Evolutionary conservation across 2,113 vertebrate species (phyloP).

Genomic region (Tragelaphus scriptus): DNA sequence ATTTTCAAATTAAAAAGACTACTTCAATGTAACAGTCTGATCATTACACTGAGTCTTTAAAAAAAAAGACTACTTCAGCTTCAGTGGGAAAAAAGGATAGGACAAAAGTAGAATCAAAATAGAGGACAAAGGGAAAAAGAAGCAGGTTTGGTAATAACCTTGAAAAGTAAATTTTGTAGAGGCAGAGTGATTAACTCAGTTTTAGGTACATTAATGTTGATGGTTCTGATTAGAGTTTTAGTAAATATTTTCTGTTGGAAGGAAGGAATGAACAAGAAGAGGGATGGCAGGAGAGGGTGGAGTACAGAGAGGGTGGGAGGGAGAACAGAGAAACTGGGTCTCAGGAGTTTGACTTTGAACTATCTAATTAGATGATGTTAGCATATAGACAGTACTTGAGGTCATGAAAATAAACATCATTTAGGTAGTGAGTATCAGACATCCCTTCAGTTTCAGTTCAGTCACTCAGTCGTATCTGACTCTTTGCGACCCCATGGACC

Average conservation of each 20-base stretch:
- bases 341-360: background rate
- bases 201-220: background rate
- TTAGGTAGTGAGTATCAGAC: background rate
- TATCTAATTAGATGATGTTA: background rate
- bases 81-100: background rate
- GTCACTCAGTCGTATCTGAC: accelerated
- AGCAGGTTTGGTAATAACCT: background rate
- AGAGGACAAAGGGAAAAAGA: background rate
- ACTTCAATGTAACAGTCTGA: background rate
- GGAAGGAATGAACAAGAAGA: background rate
- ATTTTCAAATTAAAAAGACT: background rate
- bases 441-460: background rate
- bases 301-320: background rate
- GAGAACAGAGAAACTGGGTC: background rate
- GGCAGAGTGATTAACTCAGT: background rate
- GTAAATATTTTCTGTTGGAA: background rate
- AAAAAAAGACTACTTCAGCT: background rate
- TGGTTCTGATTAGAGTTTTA: background rate
- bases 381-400: background rate
- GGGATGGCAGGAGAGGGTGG: background rate
- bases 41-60: background rate
- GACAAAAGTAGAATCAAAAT: background rate
- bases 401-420: background rate
- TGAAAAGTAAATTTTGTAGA: background rate
- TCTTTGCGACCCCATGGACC: background rate